Percentiles rank a stretch among this genome's conserved stretches.
Conservation (phyloP, 2,797 vertebrate genomes). For the Chloroceryle amazona region DNA sequence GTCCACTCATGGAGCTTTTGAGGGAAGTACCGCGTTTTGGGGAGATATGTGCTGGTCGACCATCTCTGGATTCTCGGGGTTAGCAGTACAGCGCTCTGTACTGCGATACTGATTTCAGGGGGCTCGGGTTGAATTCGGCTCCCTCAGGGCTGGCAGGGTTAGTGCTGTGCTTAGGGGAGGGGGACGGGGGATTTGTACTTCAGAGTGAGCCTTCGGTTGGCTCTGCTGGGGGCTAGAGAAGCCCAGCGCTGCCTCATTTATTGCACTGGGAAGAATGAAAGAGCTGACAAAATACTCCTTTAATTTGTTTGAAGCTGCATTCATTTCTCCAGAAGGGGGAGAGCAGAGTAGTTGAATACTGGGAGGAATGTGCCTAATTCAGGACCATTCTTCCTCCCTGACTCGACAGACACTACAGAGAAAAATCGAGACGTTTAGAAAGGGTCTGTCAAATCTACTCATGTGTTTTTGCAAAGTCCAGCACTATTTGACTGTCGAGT, state of each 20-base stretch:
- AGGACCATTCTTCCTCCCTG: not conserved
- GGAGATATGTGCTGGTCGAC: not conserved
- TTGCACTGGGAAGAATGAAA: not conserved
- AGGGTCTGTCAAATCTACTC: not conserved
- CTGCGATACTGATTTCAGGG: not conserved
- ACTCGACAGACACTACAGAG: not conserved
- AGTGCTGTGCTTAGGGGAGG: not conserved
- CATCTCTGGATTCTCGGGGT: not conserved
- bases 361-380: not conserved
- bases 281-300: constrained; percentile 2
- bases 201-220: not conserved
- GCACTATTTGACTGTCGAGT: not conserved
- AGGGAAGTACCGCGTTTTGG: not conserved
- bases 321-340: constrained; percentile 69
- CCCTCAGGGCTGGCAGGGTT: not conserved
- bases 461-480: not conserved
- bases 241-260: not conserved
- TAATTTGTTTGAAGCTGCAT: constrained; percentile 18
- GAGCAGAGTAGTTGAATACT: not conserved
- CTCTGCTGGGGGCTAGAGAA: not conserved
- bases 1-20: fast-evolving
- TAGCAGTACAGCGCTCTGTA: fast-evolving
- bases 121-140: not conserved
- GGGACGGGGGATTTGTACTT: not conserved
- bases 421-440: not conserved